Conservation (phyloP, 1,140 invertebrate species). For the Brachionus rubens region DNA sequence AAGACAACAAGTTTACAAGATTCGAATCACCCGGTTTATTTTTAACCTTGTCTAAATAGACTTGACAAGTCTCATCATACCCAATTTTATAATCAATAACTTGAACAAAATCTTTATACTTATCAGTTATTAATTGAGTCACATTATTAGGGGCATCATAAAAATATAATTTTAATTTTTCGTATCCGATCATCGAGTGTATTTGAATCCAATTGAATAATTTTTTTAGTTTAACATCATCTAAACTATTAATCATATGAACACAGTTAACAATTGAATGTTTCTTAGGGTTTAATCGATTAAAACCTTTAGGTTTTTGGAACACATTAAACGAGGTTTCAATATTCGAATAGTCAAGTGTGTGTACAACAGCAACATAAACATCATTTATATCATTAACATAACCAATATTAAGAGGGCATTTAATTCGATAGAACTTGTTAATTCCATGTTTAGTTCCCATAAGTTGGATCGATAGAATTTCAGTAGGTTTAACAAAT, state of each 20-base stretch:
- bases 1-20: background rate
- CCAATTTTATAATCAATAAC: background rate
- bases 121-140: background rate
- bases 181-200: background rate
- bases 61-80: background rate
- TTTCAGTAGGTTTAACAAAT: background rate
- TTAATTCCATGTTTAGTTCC: background rate
- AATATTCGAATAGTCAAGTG: background rate
- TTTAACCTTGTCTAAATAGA: background rate
- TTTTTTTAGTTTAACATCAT: background rate
- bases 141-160: background rate
- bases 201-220: background rate
- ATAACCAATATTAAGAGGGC: background rate
- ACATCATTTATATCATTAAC: background rate
- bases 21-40: too few relatives aligned
- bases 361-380: background rate
- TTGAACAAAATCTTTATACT: slow-evolving; percentile 7
- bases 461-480: background rate
- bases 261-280: slow-evolving; percentile 8
- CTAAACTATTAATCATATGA: background rate
- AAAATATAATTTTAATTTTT: slow-evolving; percentile 23
- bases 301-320: background rate
- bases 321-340: background rate
- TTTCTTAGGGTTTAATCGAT: background rate
- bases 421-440: background rate